Conservation (phyloP, 2,888 invertebrate species). For the Eretmocerus hayati region DNA sequence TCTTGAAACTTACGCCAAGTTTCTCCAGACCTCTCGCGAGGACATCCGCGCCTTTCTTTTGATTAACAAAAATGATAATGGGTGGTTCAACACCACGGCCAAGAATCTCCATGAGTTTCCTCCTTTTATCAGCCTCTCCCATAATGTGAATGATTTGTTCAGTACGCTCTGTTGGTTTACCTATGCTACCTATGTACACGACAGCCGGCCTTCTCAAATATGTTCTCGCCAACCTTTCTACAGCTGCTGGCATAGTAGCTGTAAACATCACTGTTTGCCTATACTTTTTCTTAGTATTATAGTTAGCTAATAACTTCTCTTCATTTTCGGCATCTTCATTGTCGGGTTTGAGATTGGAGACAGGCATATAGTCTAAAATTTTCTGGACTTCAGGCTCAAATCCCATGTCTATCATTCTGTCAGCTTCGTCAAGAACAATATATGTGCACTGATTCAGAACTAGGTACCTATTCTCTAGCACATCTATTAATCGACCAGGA, state of each 20-base stretch:
- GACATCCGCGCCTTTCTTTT: slow-evolving; percentile 99
- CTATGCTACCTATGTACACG: slow-evolving; percentile 93
- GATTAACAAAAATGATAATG: slow-evolving; percentile 99
- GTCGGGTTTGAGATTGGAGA: slow-evolving; percentile 96
- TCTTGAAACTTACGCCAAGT: slow-evolving; percentile 60
- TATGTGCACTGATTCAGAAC: slow-evolving; percentile 97
- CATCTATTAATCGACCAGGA: slow-evolving; percentile 98
- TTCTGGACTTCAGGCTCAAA: slow-evolving; percentile 98
- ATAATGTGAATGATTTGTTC: slow-evolving; percentile 97
- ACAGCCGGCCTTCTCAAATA: slow-evolving; percentile 94
- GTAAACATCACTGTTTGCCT: slow-evolving; percentile 99
- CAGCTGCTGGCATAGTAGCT: slow-evolving; percentile 98
- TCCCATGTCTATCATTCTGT: slow-evolving; percentile 99
- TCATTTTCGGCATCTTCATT: slow-evolving; percentile 97
- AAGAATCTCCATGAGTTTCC: slow-evolving; percentile 91
- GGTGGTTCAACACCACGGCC: slow-evolving; percentile 89
- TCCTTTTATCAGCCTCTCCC: slow-evolving; percentile 91
- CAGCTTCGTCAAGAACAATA: slow-evolving; percentile 92
- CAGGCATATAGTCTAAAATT: slow-evolving; percentile 96
- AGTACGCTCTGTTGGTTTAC: slow-evolving; percentile 95
- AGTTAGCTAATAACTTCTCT: slow-evolving; percentile 82
- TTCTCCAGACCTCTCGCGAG: slow-evolving; percentile 95
- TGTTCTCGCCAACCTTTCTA: slow-evolving; percentile 89
- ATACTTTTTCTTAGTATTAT: slow-evolving; percentile 92
- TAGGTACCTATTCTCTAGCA: slow-evolving; percentile 94